Conservation (phyloP, 1,140 invertebrate species). For the Hirudo medicinalis region DNA sequence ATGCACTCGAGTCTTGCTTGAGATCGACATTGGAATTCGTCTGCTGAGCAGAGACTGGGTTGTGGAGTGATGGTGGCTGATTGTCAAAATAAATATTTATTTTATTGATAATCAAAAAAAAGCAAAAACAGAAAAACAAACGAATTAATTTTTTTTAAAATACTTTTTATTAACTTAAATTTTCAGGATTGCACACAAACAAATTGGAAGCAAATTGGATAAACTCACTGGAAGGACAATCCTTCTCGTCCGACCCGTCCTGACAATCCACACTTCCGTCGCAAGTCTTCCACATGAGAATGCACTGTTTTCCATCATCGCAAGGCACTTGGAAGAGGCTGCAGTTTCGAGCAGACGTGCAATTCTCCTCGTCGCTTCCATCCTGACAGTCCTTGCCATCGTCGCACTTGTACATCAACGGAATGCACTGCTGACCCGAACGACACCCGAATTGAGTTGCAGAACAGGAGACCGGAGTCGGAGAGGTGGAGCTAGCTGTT, state of each 20-base stretch:
- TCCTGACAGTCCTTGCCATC: constrained; percentile 88
- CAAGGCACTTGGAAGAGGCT: neutral
- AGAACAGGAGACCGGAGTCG: no score
- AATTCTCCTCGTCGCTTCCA: constrained; percentile 42
- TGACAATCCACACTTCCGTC: neutral
- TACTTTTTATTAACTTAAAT: no score
- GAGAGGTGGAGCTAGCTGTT: no score
- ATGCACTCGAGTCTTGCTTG: constrained; percentile 16
- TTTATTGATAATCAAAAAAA: no score
- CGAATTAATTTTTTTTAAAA: no score
- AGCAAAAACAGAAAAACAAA: no score
- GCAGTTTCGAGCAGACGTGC: constrained; percentile 22
- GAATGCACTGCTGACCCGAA: no score
- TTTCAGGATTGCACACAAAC: no score
- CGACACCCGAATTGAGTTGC: no score
- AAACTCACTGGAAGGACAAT: neutral
- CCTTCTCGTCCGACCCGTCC: neutral
- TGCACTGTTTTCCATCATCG: neutral
- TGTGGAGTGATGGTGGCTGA: neutral
- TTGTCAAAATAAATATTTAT: no score
- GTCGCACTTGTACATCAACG: constrained; percentile 53
- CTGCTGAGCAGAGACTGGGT: neutral
- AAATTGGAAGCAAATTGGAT: neutral
- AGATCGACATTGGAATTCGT: neutral
- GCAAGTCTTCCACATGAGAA: neutral